These are phyloP conservation scores for Drosophila kuntzei DNA, from an alignment of 2,888 invertebrate species.

Conservation along the genomic window DNA sequence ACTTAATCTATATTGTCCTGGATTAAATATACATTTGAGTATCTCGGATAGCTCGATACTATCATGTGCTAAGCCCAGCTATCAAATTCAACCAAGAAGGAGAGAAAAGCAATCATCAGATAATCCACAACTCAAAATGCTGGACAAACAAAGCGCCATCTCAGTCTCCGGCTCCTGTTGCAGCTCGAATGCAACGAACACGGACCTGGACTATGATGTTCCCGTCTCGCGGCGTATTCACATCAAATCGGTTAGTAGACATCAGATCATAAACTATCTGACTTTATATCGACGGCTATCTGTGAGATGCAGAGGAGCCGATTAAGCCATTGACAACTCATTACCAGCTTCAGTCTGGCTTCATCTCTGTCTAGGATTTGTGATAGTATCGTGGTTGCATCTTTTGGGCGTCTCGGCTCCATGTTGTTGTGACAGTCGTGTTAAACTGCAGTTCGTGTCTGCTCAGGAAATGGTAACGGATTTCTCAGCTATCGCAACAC, in stretches of 20 bases:
- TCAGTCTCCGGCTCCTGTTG: slow-evolving; percentile 70
- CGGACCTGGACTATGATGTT: slow-evolving; percentile 83
- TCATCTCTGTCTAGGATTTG: slow-evolving; percentile 43
- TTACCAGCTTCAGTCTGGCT: slow-evolving; percentile 23
- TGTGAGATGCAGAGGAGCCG: slow-evolving; percentile 52
- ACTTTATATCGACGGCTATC: slow-evolving; percentile 49
- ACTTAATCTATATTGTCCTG: slow-evolving; percentile 84
- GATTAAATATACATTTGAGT: slow-evolving; percentile 83
- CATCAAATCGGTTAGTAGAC: slow-evolving; percentile 80
- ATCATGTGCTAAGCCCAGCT: slow-evolving; percentile 32
- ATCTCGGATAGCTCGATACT: slow-evolving; percentile 65
- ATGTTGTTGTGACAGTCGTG: slow-evolving; percentile 67
- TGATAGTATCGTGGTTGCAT: slow-evolving; percentile 28
- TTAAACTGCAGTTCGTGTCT: slow-evolving; percentile 52
- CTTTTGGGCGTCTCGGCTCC: slow-evolving; percentile 25
- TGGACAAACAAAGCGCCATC: slow-evolving; percentile 77
- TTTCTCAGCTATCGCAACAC: slow-evolving; percentile 49
- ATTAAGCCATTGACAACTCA: slow-evolving; percentile 71
- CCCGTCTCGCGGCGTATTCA: slow-evolving; percentile 81
- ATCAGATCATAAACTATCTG: slow-evolving; percentile 57
- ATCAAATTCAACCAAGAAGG: not conserved
- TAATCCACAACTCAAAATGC: slow-evolving; percentile 64
- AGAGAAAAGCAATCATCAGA: not conserved
- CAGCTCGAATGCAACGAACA: slow-evolving; percentile 70
- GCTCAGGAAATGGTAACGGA: slow-evolving; percentile 64